Base-by-base conservation (phyloP, 2,888 invertebrate species). In the Epinotia bilunana region DNA sequence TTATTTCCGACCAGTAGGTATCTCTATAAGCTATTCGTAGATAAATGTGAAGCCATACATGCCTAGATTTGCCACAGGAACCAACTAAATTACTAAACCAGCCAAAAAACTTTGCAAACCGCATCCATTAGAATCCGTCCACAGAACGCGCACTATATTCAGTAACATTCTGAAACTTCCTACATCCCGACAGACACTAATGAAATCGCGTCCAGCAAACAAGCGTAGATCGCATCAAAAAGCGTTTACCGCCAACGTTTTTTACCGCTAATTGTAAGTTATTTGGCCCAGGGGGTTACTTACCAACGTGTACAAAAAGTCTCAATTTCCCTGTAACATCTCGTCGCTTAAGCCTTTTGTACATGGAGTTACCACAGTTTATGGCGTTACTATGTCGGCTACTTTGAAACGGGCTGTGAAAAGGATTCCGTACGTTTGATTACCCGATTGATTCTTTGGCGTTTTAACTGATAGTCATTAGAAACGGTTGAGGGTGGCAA, bases 201-300 rank as follows among this genome's bases (percentile, higher is more conserved):
- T 90, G 90, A 90, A 90, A 90, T 90, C 89, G 86, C 86, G 88
- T 87, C 84, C 82, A 83, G 84, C 86, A 87, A 88, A 89, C 87
- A 88, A 86, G 85, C 84, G 81, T 86, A 65, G 75, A 87, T 87
- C 88, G 86, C 89, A 90, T 90, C 90, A 90, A 89, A 91, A 91
- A 90, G 87, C 87, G 90, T 88, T 90, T 90, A 90, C 87, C 81
- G 80, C 82, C 80, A 79, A 77, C 81, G 82, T 87, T 90, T 89
- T 90, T 89, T 87, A 83, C 83, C 80, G 84, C 86, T 90, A 89
- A 90, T 89, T 89, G 87, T 88, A 85, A 88, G 85, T 87, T 89
- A 89, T 88, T 88, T 83, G 83, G 82, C 81, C 81, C 82, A 76
- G 78, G 83, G 80, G 82, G 81, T 68, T 58, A 43, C 39, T 20